These are phyloP conservation scores for Lepetodrilus schrolli DNA, from an alignment of 2,888 invertebrate species.

Conservation along the genomic window DNA sequence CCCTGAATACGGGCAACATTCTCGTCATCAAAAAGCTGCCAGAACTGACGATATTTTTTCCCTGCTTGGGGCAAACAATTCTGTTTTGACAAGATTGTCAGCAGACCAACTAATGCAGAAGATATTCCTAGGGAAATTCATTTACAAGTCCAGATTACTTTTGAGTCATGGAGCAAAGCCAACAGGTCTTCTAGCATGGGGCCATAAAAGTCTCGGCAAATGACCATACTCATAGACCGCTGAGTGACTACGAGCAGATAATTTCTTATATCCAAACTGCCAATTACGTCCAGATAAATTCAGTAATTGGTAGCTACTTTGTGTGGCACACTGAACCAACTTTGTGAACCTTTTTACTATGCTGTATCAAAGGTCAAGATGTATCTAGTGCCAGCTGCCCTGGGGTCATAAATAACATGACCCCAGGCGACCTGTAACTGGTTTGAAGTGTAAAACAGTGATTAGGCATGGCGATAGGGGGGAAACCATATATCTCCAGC, in stretches of 20 bases:
- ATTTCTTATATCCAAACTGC: constrained; percentile 14
- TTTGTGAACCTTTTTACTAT: constrained; percentile 1
- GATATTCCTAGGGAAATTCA: constrained; percentile 11
- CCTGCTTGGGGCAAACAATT: constrained; percentile 13
- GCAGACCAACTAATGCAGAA: not conserved
- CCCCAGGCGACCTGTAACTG: constrained; percentile 32
- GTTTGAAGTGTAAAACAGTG: constrained; percentile 17
- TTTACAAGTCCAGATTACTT: constrained; percentile 7
- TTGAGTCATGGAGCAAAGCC: not conserved
- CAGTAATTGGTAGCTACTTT: constrained; percentile 24
- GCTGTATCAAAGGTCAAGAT: constrained; percentile 15
- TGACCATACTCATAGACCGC: not conserved
- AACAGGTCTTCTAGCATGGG: not conserved
- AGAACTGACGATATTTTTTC: constrained; percentile 13
- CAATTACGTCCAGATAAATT: constrained; percentile 19
- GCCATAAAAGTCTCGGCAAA: constrained; percentile 6
- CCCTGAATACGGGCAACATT: not conserved
- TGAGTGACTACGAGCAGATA: constrained; percentile 2
- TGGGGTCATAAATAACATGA: constrained; percentile 36
- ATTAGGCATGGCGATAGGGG: constrained; percentile 17
- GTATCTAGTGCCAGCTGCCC: constrained; percentile 19
- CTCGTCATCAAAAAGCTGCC: constrained; percentile 20
- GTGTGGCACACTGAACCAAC: not conserved
- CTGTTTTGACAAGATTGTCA: constrained; percentile 23
- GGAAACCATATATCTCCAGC: not conserved